phyloP scores from a whole-genome alignment of 2,888 invertebrate species.

The Brenthis ino region DNA sequence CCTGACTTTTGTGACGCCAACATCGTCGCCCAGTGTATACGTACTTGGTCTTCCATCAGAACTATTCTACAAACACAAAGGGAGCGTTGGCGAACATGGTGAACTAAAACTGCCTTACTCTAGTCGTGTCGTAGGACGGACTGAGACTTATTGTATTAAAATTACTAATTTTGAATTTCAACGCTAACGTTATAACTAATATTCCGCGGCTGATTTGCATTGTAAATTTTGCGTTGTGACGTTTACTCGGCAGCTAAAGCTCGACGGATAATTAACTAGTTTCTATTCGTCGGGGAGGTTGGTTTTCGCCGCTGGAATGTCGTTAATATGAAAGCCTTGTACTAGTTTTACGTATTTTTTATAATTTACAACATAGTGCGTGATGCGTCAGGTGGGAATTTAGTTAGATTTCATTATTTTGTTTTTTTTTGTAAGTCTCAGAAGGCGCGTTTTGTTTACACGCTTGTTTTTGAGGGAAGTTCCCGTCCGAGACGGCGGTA shows the following conservation, averaged over 20 bases:
- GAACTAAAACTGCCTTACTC: constrained; percentile 63
- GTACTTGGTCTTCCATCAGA: constrained; percentile 76
- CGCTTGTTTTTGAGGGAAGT: constrained; percentile 67
- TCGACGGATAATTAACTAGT: constrained; percentile 79
- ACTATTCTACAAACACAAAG: constrained; percentile 53
- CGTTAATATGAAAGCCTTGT: constrained; percentile 62
- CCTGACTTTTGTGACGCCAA: constrained; percentile 50
- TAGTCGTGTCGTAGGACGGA: constrained; percentile 73
- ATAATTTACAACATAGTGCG: constrained; percentile 41
- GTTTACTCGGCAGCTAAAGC: constrained; percentile 73
- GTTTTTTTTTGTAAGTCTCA: constrained; percentile 38
- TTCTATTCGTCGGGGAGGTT: constrained; percentile 73
- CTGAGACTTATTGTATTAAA: constrained; percentile 80
- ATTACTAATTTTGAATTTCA: constrained; percentile 80
- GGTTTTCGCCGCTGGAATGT: constrained; percentile 58
- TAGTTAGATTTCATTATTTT: constrained; percentile 42
- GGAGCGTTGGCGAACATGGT: constrained; percentile 58
- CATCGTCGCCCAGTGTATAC: constrained; percentile 56
- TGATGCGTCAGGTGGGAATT: constrained; percentile 40
- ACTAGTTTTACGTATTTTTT: constrained; percentile 50
- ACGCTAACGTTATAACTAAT: constrained; percentile 78
- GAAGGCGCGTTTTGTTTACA: constrained; percentile 62
- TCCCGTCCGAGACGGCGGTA: constrained; percentile 73
- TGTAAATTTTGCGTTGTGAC: constrained; percentile 79
- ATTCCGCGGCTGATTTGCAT: constrained; percentile 80